Conservation (phyloP, 2,888 invertebrate species). For the Yponomeuta cagnagella region DNA sequence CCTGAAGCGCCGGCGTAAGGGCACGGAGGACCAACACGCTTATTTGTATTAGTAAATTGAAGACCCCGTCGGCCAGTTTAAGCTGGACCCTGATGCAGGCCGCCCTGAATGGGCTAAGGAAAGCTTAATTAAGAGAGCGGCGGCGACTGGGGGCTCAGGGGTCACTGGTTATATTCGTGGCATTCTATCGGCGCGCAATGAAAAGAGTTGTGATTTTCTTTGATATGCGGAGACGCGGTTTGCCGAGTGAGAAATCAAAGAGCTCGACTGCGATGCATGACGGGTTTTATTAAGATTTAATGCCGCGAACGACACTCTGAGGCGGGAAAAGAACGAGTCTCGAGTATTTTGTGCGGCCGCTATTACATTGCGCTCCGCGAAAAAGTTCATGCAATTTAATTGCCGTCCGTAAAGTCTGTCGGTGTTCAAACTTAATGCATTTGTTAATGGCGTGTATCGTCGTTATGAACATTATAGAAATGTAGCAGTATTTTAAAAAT, state of each 20-base stretch:
- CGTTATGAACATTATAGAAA: neutral
- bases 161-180: conserved; percentile 64
- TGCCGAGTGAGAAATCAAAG: conserved; percentile 75
- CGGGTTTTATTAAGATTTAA: conserved; percentile 75
- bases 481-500: neutral
- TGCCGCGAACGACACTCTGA: conserved; percentile 67
- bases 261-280: conserved; percentile 67
- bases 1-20: conserved; percentile 37
- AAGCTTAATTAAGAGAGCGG: conserved; percentile 8
- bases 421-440: neutral
- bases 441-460: conserved; percentile 10
- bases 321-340: conserved; percentile 68
- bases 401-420: conserved; percentile 11
- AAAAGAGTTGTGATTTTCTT: conserved; percentile 76
- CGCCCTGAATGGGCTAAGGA: neutral
- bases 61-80: conserved; percentile 25
- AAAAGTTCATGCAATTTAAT: conserved; percentile 15
- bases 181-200: conserved; percentile 73
- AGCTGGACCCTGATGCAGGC: conserved; percentile 6
- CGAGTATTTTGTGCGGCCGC: conserved; percentile 17
- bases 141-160: conserved; percentile 41
- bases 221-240: conserved; percentile 69
- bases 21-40: conserved; percentile 47
- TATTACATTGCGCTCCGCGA: conserved; percentile 13
- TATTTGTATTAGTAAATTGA: conserved; percentile 75